Evolutionary conservation across 2,113 vertebrate species (phyloP), one percentile per base, ranked within the genome.

Genomic region (Argyrosomus japonicus): DNA sequence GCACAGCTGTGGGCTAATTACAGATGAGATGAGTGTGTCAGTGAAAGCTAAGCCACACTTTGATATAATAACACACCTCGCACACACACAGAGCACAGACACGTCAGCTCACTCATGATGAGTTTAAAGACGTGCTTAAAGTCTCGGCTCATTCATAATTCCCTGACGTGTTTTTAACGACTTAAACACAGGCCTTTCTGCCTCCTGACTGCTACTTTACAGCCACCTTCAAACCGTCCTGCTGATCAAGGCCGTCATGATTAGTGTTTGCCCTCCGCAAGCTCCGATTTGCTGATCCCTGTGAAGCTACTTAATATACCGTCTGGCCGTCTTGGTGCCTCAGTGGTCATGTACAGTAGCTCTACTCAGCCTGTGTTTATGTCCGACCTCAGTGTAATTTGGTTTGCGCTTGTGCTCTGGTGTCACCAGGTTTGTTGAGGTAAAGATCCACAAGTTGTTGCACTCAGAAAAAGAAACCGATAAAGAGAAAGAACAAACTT

Each of bases 1-100:
- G 78, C 81, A n/a, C 89, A 89, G 88, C 86, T 89, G 86, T 79
- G 86, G 40, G 75, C 88, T 89, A 89, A 94, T 91, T 89, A 90
- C 87, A 91, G 89, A 88, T 87, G 75, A 83, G 72, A 79, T 23
- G 69, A 91, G 71, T 74, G 58, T 85, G 87, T 86, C 77, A 79
- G 86, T 89, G 93, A 92, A 92, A 91, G 88, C 84, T 84, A 85
- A 89, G 81, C 86, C 76, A 77, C 78, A 87, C 77, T 88, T 88
- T 85, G 64, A 77, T 78, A 71, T 93, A 92, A 93, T 93, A 79
- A 88, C 86, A 90, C 51, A 13, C 47, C 74, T 51, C 45, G 1
- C 11, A 25, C 45, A 45, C 45, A 45, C 72, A 61, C 53, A 27
- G 72, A 45, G 48, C 10, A 3, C 43, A 62, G 47, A 73, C 67